Percentiles rank a stretch among this genome's conserved stretches.
These are phyloP conservation scores for Cybosia mesomella DNA, from an alignment of 2,888 invertebrate genomes.

Conservation along the genomic window DNA sequence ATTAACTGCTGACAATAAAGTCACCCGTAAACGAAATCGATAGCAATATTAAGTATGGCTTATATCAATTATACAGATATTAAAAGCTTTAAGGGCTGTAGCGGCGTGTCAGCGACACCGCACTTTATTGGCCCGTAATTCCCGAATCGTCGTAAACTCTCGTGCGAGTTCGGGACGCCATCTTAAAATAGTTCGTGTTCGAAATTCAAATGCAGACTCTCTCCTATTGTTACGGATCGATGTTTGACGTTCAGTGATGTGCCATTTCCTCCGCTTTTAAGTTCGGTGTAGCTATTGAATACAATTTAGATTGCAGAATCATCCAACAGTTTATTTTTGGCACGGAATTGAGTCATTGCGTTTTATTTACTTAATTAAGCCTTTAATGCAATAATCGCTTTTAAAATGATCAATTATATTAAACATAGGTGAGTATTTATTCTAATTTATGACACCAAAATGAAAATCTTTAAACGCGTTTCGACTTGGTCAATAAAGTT, in stretches of 20 bases:
- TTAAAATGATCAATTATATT: slow-evolving; percentile 1
- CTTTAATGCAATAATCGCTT: neutral
- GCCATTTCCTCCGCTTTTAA: slow-evolving; percentile 55
- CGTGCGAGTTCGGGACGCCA: slow-evolving; percentile 66
- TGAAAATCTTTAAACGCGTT: slow-evolving; percentile 32
- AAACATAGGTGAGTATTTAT: neutral
- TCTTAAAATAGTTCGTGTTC: slow-evolving; percentile 73
- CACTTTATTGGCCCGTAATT: slow-evolving; percentile 75
- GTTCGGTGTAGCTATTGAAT: slow-evolving; percentile 29
- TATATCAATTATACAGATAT: slow-evolving; percentile 72
- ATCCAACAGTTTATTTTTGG: slow-evolving; percentile 42
- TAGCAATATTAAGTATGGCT: slow-evolving; percentile 55
- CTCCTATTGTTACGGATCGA: slow-evolving; percentile 58
- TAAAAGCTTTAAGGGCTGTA: slow-evolving; percentile 68
- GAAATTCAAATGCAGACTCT: slow-evolving; percentile 60
- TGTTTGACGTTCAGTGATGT: slow-evolving; percentile 61
- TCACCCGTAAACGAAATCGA: slow-evolving; percentile 47
- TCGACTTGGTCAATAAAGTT: neutral
- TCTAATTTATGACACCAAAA: slow-evolving; percentile 21
- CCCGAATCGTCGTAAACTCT: slow-evolving; percentile 72
- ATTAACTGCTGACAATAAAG: slow-evolving; percentile 49
- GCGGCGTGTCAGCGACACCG: slow-evolving; percentile 67
- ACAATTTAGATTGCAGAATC: slow-evolving; percentile 35
- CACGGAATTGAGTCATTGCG: slow-evolving; percentile 29
- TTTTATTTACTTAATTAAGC: slow-evolving; percentile 26